Evolutionary conservation across 2,888 invertebrate species (phyloP).

Genomic region (Sceliomorpha sp.): DNA sequence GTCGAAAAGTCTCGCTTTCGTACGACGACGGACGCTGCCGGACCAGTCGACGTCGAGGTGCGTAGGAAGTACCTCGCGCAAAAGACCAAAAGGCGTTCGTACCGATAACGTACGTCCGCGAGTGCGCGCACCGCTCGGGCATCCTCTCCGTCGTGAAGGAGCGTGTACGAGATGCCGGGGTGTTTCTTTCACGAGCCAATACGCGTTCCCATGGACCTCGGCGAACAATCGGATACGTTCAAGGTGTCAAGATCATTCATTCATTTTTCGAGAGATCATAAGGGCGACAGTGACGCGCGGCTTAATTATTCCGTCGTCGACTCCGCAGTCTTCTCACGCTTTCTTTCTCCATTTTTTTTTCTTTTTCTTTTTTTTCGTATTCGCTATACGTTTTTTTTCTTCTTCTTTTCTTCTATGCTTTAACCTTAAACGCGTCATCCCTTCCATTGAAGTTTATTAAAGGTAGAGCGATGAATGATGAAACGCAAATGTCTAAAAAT

Average conservation of each 20-base stretch:
- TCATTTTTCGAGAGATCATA: too few species aligned
- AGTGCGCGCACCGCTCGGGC: conserved; percentile 5
- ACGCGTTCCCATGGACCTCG: conserved; percentile 88
- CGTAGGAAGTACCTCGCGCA: conserved; percentile 34
- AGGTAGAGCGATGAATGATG: background rate
- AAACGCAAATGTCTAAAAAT: conserved; percentile 3
- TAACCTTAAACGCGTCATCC: background rate
- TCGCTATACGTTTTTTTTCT: too few species aligned
- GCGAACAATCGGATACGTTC: conserved; percentile 88
- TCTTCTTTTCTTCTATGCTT: background rate
- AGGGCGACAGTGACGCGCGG: too few species aligned
- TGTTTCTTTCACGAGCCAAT: conserved; percentile 87
- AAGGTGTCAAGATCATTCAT: conserved; percentile 82
- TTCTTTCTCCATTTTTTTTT: too few species aligned
- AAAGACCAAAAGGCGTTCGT: conserved; percentile 1
- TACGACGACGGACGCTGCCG: too few species aligned
- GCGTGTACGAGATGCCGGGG: conserved; percentile 77
- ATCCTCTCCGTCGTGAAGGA: conserved; percentile 29
- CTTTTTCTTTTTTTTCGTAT: too few species aligned
- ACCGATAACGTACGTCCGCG: conserved; percentile 9
- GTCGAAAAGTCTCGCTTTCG: too few species aligned
- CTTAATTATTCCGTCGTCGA: too few species aligned
- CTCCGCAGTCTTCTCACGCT: too few species aligned
- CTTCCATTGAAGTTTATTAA: too few species aligned
- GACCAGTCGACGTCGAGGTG: conserved; percentile 55